Evolutionary conservation across 2,888 invertebrate genomes (phyloP).

Genomic region (Penaeus monodon): DNA sequence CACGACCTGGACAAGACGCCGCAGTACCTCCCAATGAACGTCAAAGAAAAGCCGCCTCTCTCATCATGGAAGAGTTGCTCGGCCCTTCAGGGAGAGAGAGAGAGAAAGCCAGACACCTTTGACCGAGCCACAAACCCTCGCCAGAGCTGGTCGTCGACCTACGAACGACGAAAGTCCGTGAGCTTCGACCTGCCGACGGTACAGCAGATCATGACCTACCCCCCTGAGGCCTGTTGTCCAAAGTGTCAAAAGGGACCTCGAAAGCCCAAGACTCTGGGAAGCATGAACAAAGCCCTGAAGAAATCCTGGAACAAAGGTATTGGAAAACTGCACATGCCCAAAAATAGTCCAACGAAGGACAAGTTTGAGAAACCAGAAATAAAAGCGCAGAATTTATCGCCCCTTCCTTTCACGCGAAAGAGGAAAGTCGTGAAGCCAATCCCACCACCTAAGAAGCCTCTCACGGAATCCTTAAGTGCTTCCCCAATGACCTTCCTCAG

Average conservation of each 20-base stretch:
- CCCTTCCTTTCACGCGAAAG: conserved; percentile 26
- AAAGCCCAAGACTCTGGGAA: conserved; percentile 15
- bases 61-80: conserved; percentile 43
- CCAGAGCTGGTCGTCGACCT: conserved; percentile 21
- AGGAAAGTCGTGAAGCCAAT: neutral
- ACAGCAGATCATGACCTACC: conserved; percentile 43
- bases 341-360: neutral
- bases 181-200: conserved; percentile 51
- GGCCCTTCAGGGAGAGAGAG: conserved; percentile 20
- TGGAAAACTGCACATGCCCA: neutral
- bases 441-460: neutral
- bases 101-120: no score
- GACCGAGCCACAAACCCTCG: neutral
- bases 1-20: conserved; percentile 1
- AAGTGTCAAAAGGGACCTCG: conserved; percentile 18
- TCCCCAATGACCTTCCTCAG: conserved; percentile 34
- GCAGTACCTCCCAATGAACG: neutral
- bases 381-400: neutral
- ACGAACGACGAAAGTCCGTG: conserved; percentile 52
- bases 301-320: conserved; percentile 35
- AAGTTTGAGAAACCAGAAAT: neutral
- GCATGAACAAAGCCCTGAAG: conserved; percentile 33
- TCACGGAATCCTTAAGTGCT: neutral
- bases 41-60: neutral
- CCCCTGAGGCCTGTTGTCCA: conserved; percentile 29